Evolutionary conservation across 2,888 invertebrate species (phyloP), one percentile per base, ranked within the genome.

Genomic region (Noctua janthe): DNA sequence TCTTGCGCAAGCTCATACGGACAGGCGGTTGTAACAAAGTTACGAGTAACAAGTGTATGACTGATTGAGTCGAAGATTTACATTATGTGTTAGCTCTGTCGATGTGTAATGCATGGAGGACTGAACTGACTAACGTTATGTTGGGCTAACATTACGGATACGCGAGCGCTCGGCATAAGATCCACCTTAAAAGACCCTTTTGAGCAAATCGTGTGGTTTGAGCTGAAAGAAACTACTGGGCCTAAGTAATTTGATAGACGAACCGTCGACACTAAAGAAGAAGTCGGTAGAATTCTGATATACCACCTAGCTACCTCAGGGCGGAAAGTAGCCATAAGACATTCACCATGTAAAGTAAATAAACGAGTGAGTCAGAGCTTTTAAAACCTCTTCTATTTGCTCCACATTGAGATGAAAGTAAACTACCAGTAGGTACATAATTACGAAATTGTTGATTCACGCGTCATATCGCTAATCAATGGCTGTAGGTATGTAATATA

Each of bases 41-140:
- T 71, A 82, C 76, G 66, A 39, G 35, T 74, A 77, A 67, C 78
- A 76, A 78, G 71, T 62, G 74, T 74, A 79, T 83, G 85, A 76
- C 67, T 76, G 85, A 84, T 85, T 59, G 81, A 54, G 70, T 62
- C 67, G 51, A 74, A 76, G 62, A 71, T 75, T 80, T 64, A 49
- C 83, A 76, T 86, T 84, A 77, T 64, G 66, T 69, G 64, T 74
- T 74, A 76, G 49, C 49, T 84, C 71, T 75, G 73, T 62, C 35
- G 62, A 70, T 78, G 59, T 78, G 70, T 59, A 85, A 78, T 71
- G 39, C 17, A 23, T 35, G 20, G n/a, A 56, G n/a, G 29, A 71
- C 20, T 39, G n/a, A 15, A 62, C 23, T 76, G 29, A 29, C 29
- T 29, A 67, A 74, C n/a, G 64, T 64, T 56, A 51, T 74, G 39